Evolutionary conservation across 2,797 vertebrate species (phyloP).

Genomic region (Acipenser transmontanus): DNA sequence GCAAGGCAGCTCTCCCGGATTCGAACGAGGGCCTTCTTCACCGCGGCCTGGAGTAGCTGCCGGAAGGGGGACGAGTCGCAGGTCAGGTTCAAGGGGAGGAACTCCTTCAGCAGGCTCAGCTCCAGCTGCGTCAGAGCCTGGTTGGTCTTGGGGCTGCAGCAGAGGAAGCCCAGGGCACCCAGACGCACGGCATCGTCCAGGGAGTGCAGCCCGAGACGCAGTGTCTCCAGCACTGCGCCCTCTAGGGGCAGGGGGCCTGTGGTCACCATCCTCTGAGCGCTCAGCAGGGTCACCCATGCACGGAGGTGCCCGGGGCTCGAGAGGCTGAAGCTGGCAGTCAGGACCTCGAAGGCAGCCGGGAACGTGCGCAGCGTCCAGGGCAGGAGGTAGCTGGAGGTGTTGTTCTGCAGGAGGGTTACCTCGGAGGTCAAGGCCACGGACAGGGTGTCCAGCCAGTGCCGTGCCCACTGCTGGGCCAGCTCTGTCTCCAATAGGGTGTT

Average conservation of each 20-base stretch:
- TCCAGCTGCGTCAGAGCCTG: constrained; percentile 53
- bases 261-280: constrained; percentile 43
- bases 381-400: constrained; percentile 61
- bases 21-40: constrained; percentile 68
- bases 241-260: constrained; percentile 45
- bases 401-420: constrained; percentile 63
- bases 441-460: constrained; percentile 59
- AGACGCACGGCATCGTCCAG: constrained; percentile 70
- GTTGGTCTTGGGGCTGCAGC: constrained; percentile 70
- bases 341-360: constrained; percentile 46
- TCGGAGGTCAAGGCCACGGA: constrained; percentile 65
- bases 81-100: constrained; percentile 77
- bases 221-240: constrained; percentile 37
- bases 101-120: constrained; percentile 52
- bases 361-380: constrained; percentile 67
- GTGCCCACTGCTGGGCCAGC: constrained; percentile 60
- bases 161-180: constrained; percentile 65
- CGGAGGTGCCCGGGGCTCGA: constrained; percentile 47
- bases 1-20: constrained; percentile 75
- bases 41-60: constrained; percentile 70
- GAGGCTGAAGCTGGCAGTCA: constrained; percentile 49
- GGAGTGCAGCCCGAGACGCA: constrained; percentile 58
- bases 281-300: constrained; percentile 73
- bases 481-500: constrained; percentile 33
- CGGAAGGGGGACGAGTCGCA: constrained; percentile 76